Conservation (phyloP, 2,888 invertebrate genomes). For the Stegana nigrithorax region DNA sequence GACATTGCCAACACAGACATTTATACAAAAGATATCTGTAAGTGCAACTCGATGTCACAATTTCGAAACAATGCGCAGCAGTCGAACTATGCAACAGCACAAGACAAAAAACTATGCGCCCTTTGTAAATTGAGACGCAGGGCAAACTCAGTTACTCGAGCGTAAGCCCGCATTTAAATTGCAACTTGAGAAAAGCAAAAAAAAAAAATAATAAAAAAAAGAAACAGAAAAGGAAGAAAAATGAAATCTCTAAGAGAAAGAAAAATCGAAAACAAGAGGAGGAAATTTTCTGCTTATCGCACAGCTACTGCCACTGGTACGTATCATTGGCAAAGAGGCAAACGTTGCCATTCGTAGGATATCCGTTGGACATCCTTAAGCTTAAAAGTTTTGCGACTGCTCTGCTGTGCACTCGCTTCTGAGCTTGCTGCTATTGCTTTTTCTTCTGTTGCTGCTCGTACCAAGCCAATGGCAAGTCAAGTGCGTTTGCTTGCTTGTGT, state of each 20-base stretch:
- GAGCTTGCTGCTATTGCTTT: background rate
- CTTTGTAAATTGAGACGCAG: conserved; percentile 5
- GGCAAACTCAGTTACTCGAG: background rate
- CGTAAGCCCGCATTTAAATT: conserved; percentile 1
- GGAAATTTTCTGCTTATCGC: background rate
- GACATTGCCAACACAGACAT: too few species aligned
- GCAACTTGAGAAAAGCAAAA: background rate
- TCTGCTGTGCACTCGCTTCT: background rate
- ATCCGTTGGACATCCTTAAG: conserved; percentile 22
- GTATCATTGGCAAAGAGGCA: conserved; percentile 7
- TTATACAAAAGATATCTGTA: too few species aligned
- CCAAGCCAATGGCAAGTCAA: background rate
- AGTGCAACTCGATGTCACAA: background rate
- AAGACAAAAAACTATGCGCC: background rate
- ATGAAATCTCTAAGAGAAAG: background rate
- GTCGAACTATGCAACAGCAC: too few species aligned
- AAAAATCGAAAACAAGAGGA: too few species aligned
- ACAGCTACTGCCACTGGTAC: background rate
- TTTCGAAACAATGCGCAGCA: too few species aligned
- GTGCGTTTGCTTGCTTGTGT: background rate
- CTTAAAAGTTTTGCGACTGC: conserved; percentile 10
- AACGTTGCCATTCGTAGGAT: conserved; percentile 5
- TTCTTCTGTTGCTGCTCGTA: background rate
- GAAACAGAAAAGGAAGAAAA: background rate
- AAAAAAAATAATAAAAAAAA: background rate